phyloP scores from a whole-genome alignment of 2,113 vertebrate species.

The Ptilonorhynchus violaceus region DNA sequence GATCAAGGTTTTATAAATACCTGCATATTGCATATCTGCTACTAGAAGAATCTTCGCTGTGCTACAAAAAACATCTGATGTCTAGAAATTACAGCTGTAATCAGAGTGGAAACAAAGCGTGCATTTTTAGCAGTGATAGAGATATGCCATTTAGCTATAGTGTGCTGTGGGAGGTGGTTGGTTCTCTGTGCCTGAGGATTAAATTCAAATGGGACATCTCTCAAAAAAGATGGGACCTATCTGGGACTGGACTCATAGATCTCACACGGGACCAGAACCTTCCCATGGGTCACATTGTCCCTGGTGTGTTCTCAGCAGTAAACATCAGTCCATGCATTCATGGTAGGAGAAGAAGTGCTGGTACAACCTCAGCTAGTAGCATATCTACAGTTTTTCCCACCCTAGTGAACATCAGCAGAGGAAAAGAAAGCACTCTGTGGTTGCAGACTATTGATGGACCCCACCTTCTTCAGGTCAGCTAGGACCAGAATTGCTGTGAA shows the following conservation, averaged over 20 bases:
- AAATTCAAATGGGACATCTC: background rate
- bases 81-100: background rate
- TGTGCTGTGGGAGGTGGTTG: background rate
- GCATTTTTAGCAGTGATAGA: background rate
- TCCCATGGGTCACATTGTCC: background rate
- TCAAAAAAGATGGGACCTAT: background rate
- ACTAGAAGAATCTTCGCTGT: background rate
- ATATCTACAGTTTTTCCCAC: background rate
- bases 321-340: background rate
- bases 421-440: background rate
- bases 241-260: background rate
- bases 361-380: background rate
- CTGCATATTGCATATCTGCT: background rate
- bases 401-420: background rate
- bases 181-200: background rate
- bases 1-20: background rate
- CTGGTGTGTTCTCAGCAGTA: background rate
- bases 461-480: background rate
- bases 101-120: background rate
- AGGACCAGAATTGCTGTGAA: background rate
- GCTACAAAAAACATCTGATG: background rate
- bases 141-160: background rate
- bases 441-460: background rate
- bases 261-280: background rate
- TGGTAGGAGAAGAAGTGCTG: background rate